Percentiles rank a stretch among this genome's conserved stretches.
Evolutionary conservation across 2,888 invertebrate species (phyloP).

Genomic region (Iselma pallidipennis): DNA sequence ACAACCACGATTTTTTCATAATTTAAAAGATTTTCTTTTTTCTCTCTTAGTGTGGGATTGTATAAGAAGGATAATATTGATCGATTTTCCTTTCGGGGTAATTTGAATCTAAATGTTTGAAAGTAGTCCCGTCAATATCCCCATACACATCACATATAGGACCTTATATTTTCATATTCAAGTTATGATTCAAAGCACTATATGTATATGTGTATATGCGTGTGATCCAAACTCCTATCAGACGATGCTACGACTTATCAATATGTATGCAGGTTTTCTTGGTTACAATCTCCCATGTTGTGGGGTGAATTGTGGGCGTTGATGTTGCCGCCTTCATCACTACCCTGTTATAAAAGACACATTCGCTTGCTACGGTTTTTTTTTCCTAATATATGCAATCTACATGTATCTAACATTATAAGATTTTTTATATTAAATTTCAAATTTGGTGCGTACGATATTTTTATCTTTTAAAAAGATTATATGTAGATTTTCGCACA

Average conservation of each 20-base stretch:
- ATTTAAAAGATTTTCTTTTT: too few relatives aligned
- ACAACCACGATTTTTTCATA: too few relatives aligned
- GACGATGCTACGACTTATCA: slow-evolving; percentile 39
- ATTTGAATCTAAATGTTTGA: background rate
- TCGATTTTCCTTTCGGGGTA: background rate
- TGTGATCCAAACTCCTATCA: slow-evolving; percentile 32
- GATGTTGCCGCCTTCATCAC: slow-evolving; percentile 29
- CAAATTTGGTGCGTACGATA: too few relatives aligned
- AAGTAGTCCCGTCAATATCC: background rate
- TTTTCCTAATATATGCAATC: slow-evolving; percentile 13
- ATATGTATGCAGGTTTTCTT: slow-evolving; percentile 40
- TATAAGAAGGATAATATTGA: background rate
- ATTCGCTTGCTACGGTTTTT: slow-evolving; percentile 10
- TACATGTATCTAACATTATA: slow-evolving; percentile 28
- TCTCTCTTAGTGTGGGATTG: too few relatives aligned
- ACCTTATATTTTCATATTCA: slow-evolving; percentile 30
- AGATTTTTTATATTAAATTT: slow-evolving; percentile 27
- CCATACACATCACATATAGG: background rate
- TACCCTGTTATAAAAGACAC: slow-evolving; percentile 27
- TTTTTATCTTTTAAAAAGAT: too few relatives aligned
- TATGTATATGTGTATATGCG: background rate
- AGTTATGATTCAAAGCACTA: slow-evolving; percentile 31
- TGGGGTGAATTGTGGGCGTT: background rate
- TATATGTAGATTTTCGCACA: slow-evolving; percentile 9
- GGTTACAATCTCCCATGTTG: slow-evolving; percentile 19